Conservation (phyloP, 2,113 vertebrate genomes). For the Saccopteryx leptura region DNA sequence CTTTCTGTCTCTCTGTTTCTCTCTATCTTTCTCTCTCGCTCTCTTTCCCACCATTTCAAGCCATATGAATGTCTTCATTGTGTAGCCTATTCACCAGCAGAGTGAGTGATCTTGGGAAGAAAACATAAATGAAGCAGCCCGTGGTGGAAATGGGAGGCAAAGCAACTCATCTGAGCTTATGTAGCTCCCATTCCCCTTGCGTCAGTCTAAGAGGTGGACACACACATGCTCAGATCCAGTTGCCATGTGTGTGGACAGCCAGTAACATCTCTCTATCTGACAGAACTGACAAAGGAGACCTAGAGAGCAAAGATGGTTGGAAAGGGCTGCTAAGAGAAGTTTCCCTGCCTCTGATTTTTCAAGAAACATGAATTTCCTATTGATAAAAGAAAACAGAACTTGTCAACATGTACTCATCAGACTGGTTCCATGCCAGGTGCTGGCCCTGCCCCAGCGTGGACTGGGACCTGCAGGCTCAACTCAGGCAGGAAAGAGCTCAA, state of each 20-base stretch:
- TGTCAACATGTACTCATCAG: neutral
- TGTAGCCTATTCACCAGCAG: constrained; percentile 4
- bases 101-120: neutral
- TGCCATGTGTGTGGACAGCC: neutral
- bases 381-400: constrained; percentile 22
- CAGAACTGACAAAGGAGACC: neutral
- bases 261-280: neutral
- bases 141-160: neutral
- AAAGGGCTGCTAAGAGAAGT: neutral
- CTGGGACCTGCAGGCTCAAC: neutral
- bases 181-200: neutral
- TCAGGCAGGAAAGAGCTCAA: neutral
- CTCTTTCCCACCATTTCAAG: neutral
- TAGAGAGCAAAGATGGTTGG: neutral
- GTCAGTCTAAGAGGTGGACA: neutral
- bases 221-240: neutral
- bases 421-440: neutral
- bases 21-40: too few relatives aligned
- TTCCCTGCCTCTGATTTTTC: neutral
- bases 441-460: neutral
- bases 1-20: too few relatives aligned
- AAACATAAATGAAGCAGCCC: neutral
- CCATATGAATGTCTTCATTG: neutral
- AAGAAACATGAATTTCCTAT: neutral
- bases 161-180: neutral